Evolutionary conservation across 2,113 vertebrate genomes (phyloP).

Genomic region (Brachyistius frenatus): DNA sequence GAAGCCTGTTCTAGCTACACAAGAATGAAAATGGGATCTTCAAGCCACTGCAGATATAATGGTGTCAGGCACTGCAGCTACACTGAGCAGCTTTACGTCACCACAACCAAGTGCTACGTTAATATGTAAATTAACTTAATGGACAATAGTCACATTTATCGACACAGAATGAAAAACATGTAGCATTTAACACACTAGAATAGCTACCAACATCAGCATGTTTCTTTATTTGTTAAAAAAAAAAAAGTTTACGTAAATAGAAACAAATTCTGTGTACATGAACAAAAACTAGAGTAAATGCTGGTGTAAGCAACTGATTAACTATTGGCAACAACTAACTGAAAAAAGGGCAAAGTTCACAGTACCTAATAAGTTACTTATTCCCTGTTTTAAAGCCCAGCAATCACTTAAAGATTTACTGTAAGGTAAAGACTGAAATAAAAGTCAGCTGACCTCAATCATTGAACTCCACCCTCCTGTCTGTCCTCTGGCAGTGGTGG

Average conservation of each 20-base stretch:
- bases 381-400: constrained; percentile 19
- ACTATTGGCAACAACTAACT: not conserved
- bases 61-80: not conserved
- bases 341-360: constrained; percentile 3
- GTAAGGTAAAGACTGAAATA: not conserved
- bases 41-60: not conserved
- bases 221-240: not conserved
- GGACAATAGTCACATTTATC: not conserved
- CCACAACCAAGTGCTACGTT: not conserved
- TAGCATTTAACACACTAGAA: not conserved
- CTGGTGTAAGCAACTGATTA: not conserved
- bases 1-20: constrained; percentile 2
- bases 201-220: not conserved
- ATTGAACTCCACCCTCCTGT: not conserved
- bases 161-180: not conserved
- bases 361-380: constrained; percentile 4
- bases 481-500: not conserved
- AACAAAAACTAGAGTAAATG: not conserved
- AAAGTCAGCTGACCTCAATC: not conserved
- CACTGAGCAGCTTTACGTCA: not conserved
- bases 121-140: not conserved
- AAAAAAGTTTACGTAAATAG: not conserved
- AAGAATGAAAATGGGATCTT: not conserved
- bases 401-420: no score
- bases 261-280: not conserved